Base-by-base conservation (phyloP, 2,113 vertebrate species). In the Anhinga rufa region DNA sequence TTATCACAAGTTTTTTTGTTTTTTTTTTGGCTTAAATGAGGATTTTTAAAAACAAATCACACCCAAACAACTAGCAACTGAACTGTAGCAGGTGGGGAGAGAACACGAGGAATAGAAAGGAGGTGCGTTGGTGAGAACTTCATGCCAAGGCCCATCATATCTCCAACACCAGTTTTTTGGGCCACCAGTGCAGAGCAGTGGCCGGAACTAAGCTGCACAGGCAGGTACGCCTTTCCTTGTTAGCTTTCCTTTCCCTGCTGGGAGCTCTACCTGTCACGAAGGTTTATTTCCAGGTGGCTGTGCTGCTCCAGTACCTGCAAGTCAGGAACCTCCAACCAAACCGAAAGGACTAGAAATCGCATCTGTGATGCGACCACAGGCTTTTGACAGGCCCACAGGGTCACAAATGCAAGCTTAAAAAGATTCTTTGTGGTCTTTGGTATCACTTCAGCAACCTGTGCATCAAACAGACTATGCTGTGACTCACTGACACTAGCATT, bases 211-310 rank as follows among this genome's bases (percentile, higher is more conserved):
- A 92, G 77, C 81, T 77, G 58, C 42, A 62, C 62, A 92, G 90
- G 88, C 92, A 96, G 70, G 8, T 29, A 64, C 10, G 90, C 46
- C 81, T 55, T 64, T 75, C 51, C 58, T 94, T 26, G 4, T 96
- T 64, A 93, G 64, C 31, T 74, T 69, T 60, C 66, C 42, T 85
- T 74, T 48, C 31, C 15, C 69, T 86, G 84, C 66, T 0, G 8
- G 62, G 52, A 88, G 83, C 66, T 49, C 20, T 90, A 90, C 79
- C 86, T 96, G 91, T 93, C 91, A 89, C 66, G 51, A 52, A 68
- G 42, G 24, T 82, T 97, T 96, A 97, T 57, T 87, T 96, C 91
- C 86, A 95, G 90, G 88, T 83, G 88, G 46, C 49, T 88, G 72
- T 93, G 66, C 77, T 52, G 12, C 32, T 62, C 26, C 0, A 0